Conservation (phyloP, 2,797 vertebrate species). For the Pangasius krempfi region DNA sequence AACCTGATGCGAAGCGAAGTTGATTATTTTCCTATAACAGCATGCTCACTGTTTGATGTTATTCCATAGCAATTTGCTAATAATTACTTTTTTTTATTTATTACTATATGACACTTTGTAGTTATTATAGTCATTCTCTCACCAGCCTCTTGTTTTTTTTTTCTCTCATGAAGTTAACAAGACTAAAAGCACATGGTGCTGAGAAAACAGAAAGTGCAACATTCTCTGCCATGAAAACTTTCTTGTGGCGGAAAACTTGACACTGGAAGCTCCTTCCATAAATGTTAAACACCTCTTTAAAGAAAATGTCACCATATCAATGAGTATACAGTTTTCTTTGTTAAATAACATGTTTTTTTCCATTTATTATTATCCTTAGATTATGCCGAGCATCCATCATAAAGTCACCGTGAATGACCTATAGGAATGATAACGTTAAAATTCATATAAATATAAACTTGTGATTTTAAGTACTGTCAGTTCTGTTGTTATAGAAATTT, state of each 20-base stretch:
- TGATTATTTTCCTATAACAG: not conserved
- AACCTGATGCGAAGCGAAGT: not conserved
- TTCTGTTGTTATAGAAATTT: not conserved
- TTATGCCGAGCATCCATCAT: not conserved
- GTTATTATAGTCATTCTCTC: not conserved
- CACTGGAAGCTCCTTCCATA: not conserved
- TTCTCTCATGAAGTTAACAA: not conserved
- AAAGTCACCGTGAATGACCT: not conserved
- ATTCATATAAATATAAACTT: not conserved
- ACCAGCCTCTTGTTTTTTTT: too few species aligned
- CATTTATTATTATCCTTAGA: not conserved
- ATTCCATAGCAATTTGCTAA: not conserved
- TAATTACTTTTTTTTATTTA: not conserved
- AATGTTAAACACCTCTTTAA: not conserved
- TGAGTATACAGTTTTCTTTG: too few species aligned
- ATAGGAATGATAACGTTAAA: not conserved
- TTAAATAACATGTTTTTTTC: not conserved
- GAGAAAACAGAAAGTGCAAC: not conserved
- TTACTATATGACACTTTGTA: not conserved
- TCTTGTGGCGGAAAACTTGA: not conserved
- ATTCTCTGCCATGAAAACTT: not conserved
- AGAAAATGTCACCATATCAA: not conserved
- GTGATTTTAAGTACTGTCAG: too few species aligned
- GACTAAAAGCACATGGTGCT: not conserved
- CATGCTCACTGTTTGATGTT: not conserved